Base-by-base conservation (phyloP, 2,888 invertebrate species). In the Rhagium mordax region DNA sequence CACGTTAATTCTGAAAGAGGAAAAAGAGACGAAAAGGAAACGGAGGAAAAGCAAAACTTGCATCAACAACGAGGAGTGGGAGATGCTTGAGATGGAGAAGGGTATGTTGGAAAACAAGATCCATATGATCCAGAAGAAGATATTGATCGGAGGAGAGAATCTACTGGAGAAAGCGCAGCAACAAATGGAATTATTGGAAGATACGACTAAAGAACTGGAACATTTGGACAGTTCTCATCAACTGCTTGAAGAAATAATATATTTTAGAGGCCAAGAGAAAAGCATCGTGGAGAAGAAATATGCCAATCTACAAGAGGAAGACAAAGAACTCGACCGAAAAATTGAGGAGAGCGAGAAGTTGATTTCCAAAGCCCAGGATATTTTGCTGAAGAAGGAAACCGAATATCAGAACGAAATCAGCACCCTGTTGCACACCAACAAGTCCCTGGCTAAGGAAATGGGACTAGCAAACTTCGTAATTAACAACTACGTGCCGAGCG, bases 71-170 rank as follows among this genome's bases (percentile, higher is more conserved):
- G 72, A 72, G 1, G 81, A 92, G 64, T 84, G 91, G 47, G 89
- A 89, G 53, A 89, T 90, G 33, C 90, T 91, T 67, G 88, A 89
- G 67, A 84, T 87, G 16, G 88, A 87, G 82, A 89, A 87, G 70
- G 90, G 91, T 74, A 89, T 89, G 59, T 85, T 94, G 24, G 86
- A 89, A 7, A 85, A 87, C 70, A 90, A 91, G 81, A 92, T 94
- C 66, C 89, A 90, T 78, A 91, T 91, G 51, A 90, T 95, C 87
- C 94, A 98, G 87, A 95, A 95, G 72, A 98, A 98, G 87, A 96
- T 99, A 67, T 91, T 99, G 20, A 95, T 98, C 0, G 99, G 99
- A 0, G 99, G 99, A 0, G 98, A 98, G 88, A 98, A 99, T 88
- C 90, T 99, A 6, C 89, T 98, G 72, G 98, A 98, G 85, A 98